Evolutionary conservation across 2,888 invertebrate species (phyloP).

Genomic region (Netelia fuscicornis): DNA sequence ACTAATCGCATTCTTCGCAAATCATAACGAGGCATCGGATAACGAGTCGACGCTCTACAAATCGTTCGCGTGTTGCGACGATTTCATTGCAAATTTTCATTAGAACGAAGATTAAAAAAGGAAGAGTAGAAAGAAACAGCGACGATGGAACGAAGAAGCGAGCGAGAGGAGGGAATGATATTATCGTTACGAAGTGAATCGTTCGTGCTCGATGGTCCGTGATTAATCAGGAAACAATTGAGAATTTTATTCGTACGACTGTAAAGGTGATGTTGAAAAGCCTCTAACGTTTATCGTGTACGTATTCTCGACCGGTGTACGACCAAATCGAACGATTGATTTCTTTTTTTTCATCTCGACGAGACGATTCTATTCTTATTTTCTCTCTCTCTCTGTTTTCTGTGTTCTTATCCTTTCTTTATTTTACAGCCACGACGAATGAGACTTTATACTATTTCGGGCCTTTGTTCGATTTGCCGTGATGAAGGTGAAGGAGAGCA

Average conservation of each 20-base stretch:
- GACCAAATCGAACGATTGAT: neutral
- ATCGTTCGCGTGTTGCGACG: neutral
- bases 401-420: constrained; percentile 50
- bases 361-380: neutral
- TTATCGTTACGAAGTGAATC: constrained; percentile 56
- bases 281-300: neutral
- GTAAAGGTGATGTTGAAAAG: neutral
- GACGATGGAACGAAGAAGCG: neutral
- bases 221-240: constrained; percentile 52
- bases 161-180: constrained; percentile 27
- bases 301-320: too few relatives aligned
- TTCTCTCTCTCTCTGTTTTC: constrained; percentile 58
- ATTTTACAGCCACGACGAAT: constrained; percentile 72
- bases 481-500: constrained; percentile 3
- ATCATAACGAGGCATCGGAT: constrained; percentile 37
- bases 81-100: constrained; percentile 19
- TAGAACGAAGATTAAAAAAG: constrained; percentile 21
- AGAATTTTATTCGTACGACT: constrained; percentile 30
- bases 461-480: constrained; percentile 50
- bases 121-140: neutral
- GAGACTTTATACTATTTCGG: constrained; percentile 66
- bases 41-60: constrained; percentile 14
- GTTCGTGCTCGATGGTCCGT: constrained; percentile 40
- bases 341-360: constrained; percentile 12
- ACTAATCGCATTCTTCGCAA: constrained; percentile 13